These are phyloP conservation scores for Aptenodytes forsteri DNA, from an alignment of 2,113 vertebrate species.

Conservation along the genomic window DNA sequence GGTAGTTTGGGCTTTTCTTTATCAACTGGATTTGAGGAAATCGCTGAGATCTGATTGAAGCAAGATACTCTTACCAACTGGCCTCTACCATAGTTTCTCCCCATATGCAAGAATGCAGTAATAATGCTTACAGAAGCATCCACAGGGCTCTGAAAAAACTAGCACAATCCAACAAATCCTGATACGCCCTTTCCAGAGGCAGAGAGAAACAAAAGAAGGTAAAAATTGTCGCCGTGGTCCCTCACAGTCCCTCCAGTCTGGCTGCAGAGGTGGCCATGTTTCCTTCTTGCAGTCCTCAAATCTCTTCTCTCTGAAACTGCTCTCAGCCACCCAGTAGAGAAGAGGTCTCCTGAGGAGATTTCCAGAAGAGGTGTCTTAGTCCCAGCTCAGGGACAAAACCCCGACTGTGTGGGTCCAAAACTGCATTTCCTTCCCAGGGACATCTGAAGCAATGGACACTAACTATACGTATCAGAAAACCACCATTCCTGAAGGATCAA, in stretches of 20 bases:
- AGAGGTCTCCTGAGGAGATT: not conserved
- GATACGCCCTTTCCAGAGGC: not conserved
- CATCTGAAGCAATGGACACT: not conserved
- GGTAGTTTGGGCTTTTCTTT: not conserved
- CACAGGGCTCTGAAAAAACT: not conserved
- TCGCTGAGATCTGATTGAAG: not conserved
- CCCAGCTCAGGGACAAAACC: not conserved
- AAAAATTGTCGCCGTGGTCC: not conserved
- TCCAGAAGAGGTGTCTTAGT: not conserved
- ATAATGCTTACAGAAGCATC: not conserved
- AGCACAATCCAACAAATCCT: not conserved
- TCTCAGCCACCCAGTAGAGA: not conserved
- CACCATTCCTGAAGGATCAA: not conserved
- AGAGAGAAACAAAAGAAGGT: not conserved
- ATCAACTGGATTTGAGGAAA: not conserved
- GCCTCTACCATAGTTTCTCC: not conserved
- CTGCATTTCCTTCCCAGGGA: not conserved
- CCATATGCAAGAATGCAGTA: not conserved
- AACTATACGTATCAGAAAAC: not conserved
- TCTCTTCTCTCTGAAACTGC: not conserved
- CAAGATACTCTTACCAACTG: not conserved
- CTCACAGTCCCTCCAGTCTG: not conserved
- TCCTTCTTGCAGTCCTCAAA: not conserved
- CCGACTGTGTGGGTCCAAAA: not conserved
- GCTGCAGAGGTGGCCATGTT: not conserved